Evolutionary conservation across 2,797 vertebrate genomes (phyloP), one percentile per base, ranked within the genome.

Genomic region (Epinephelus coioides): DNA sequence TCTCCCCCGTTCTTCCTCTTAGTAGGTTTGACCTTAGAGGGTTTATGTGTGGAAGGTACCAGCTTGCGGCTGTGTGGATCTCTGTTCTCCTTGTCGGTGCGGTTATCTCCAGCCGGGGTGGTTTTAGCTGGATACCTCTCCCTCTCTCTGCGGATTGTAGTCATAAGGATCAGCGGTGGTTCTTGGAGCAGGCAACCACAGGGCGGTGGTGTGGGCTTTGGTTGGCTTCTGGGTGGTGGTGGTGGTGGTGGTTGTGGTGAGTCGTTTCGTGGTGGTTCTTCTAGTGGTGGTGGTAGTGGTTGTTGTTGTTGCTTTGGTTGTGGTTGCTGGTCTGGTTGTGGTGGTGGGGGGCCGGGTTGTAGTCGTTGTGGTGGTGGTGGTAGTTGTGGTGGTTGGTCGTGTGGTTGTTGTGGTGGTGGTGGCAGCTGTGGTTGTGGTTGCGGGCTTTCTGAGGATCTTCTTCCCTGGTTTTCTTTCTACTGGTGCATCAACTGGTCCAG

Each of bases 41-140:
- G 95, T 86, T 96, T 98, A 18, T 95, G 96, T 51, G 94, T 95
- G 9, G 89, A 88, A 0, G 96, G 94, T 2, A 91, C 90, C 63
- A 94, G 62, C 71, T 93, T 95, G n/a, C 87, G 94, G 66, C 66
- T 34, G 30, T 89, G 73, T 25, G 91, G 82, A 15, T 94, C 94
- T 18, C 92, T 92, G 67, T 90, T 93, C 55, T 96, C 95, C 82
- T 95, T 96, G 90, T 98, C 96, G 0, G 96, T 97, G 79, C 89
- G 96, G 80, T 98, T 98, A 78, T 99, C 97, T 81, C 95, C 96
- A 78, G 93, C 69, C 53, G 96, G 92, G 65, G 96, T 98, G 88
- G 95, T 95, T 82, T 93, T 97, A 49, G 84, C 67, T 13, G 86
- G 94, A 55, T 94, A 73, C 44, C 81, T 54, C 40, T 90, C 93